Evolutionary conservation across 2,113 vertebrate species (phyloP), one percentile per base, ranked within the genome.

Genomic region (Mus spicilegus): DNA sequence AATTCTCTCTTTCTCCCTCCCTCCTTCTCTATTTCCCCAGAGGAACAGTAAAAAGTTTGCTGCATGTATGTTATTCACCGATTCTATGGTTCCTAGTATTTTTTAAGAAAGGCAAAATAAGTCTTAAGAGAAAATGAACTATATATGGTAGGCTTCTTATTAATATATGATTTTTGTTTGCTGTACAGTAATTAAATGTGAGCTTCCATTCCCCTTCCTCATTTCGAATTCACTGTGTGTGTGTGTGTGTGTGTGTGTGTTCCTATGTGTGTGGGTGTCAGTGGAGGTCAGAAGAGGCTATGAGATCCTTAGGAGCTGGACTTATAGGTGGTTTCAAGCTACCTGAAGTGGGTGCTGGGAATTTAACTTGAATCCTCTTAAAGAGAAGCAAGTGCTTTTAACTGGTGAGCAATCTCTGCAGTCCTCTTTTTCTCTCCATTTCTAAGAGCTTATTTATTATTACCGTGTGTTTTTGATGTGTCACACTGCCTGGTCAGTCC

Each of bases 71-170:
- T 75, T 65, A 72, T 33, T 61, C 54, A 72, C 69, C 87, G 75
- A 86, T 96, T 89, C 91, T 92, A 75, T 73, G 36, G 33, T 39
- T 91, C 11, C 19, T n/a, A 85, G 11, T 73, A 17, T 86, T 33
- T 36, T 87, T 46, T 69, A 63, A 63, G 24, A 63, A 63, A 85
- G 26, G 36, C 33, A 65, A 20, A 86, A 58, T 49, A 56, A 42
- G 33, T 87, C 84, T 81, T 73, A 76, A 89, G 33, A 84, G 49
- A 75, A 93, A 95, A 88, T 72, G 30, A 89, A 95, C 81, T 86
- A 22, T 49, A 63, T 51, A 54, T 56, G 20, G 28, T n/a, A 72
- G 24, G 42, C 17, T 67, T 19, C 24, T 73, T 54, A 8, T 94
- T 56, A 93, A 39, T 73, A 73, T 67, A 39, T 58, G 9, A 87